Conservation (phyloP, 2,888 invertebrate species). For the Heliconius hortense region DNA sequence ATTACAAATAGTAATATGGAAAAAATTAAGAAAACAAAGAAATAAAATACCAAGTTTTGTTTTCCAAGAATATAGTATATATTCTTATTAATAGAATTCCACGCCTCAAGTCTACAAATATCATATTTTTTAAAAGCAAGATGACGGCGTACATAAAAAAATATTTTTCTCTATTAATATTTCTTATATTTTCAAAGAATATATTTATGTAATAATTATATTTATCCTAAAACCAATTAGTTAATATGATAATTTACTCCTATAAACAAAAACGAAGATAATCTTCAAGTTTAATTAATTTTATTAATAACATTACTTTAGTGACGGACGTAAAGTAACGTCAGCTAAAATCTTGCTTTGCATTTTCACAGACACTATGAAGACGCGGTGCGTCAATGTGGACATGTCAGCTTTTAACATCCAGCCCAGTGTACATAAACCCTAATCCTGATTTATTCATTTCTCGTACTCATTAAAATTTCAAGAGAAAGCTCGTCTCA, state of each 20-base stretch:
- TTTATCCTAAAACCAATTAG: background rate
- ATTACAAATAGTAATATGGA: too few relatives aligned
- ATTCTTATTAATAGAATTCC: too few relatives aligned
- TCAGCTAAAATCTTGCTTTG: background rate
- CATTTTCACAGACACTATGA: background rate
- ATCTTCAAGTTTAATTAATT: background rate
- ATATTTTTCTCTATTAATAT: background rate
- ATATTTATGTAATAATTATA: background rate
- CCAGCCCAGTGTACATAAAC: constrained; percentile 25
- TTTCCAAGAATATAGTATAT: background rate
- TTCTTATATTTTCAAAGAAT: background rate
- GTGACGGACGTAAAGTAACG: background rate
- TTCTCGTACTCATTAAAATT: constrained; percentile 56
- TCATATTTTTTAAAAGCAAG: too few relatives aligned
- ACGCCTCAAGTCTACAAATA: background rate
- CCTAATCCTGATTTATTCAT: constrained; percentile 38
- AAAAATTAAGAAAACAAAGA: background rate
- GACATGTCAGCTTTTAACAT: constrained; percentile 24
- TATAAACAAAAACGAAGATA: background rate
- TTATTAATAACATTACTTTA: constrained; percentile 5
- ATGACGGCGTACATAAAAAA: background rate
- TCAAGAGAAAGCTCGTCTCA: constrained; percentile 51
- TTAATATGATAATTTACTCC: background rate
- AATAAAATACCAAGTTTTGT: background rate
- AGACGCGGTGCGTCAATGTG: constrained; percentile 10